Base-by-base conservation (phyloP, 2,888 invertebrate genomes). In the Lordiphosa fenestrarum region DNA sequence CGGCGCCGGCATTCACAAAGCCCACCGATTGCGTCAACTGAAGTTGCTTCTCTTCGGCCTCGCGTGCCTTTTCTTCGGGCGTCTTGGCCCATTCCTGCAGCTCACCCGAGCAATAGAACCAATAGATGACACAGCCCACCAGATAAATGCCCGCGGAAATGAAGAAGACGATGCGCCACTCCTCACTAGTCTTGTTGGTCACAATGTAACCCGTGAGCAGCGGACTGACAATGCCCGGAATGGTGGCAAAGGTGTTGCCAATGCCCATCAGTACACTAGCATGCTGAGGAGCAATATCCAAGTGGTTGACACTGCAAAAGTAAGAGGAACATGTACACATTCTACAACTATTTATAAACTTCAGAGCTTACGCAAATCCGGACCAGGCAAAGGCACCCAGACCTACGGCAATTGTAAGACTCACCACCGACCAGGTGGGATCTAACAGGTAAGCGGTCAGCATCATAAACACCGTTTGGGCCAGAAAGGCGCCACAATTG, bases 341-440 rank as follows among this genome's bases (percentile, higher is more conserved):
- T 2, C 30, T 10, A 3, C 4, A 9, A 9, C 7, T n/a, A 42
- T 6, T 42, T 63, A 12, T 25, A 1, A 13, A 42, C 9, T 33
- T 9, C 13, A 47, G 60, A 10, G 85, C 88, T 90, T 90, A 95
- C 95, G 95, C 94, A 87, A 96, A 96, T 39, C 97, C 97, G 5
- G 96, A 94, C 96, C 97, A 97, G 0, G 97, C 96, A 88, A 97
- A 96, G 0, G 97, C 96, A 0, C 98, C 97, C 1, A 97, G 90
- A 0, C 97, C 97, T 0, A 97, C 96, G 0, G 97, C 96, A 46
- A 96, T 91, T 0, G 96, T 95, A 33, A 98, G 92, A 87, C 93
- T 96, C n/a, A 93, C 91, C n/a, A 96, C 91, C 39, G 95, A 94
- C 37, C 93, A 92, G 0, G 91, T 90, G 12, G 94, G 92, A 1